Evolutionary conservation across 2,797 vertebrate genomes (phyloP), one percentile per base, ranked within the genome.

Genomic region (Dipus sagitta): DNA sequence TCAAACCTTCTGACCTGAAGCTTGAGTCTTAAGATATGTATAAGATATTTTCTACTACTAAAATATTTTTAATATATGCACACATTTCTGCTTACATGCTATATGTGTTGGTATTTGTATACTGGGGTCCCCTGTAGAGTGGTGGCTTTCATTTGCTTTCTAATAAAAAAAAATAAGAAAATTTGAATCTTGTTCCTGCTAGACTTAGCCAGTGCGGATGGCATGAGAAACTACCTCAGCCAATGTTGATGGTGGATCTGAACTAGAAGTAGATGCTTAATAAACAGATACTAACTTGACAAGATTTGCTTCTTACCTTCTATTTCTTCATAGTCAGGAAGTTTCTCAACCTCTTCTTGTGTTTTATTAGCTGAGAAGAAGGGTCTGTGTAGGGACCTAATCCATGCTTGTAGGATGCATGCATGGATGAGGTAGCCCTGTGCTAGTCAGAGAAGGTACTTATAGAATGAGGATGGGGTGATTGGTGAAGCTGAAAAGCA

Each of bases 171-270:
- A 47, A 84, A 30, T 77, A 76, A 92, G 38, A 47, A 42, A 28
- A 85, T 54, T 13, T 30, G 26, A 85, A 32, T 11, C 3, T 54
- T 89, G 15, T 91, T 65, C 21, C 20, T 85, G 2, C 8, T 58
- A 74, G 62, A 90, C 18, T 93, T 93, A 72, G 20, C 54, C 28
- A 90, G 30, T 84, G 92, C 88, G 32, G 32, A 28, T 81, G 6
- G 23, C 60, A 91, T 95, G 52, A 78, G 68, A 94, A 76, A 95
- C 3, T 20, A 92, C 65, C 13, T 82, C 15, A 54, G 18, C n/a
- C 28, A 75, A 83, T 68, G 92, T 79, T 85, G 12, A 26, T 85
- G 24, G 11, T 54, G 17, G 12, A 52, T 93, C 47, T 92, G 65
- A 79, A 90, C 34, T 68, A 68, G 7, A 70, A 71, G 10, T 77